These are phyloP conservation scores for Eupleurogrammus muticus DNA, from an alignment of 2,797 vertebrate genomes.

Conservation along the genomic window DNA sequence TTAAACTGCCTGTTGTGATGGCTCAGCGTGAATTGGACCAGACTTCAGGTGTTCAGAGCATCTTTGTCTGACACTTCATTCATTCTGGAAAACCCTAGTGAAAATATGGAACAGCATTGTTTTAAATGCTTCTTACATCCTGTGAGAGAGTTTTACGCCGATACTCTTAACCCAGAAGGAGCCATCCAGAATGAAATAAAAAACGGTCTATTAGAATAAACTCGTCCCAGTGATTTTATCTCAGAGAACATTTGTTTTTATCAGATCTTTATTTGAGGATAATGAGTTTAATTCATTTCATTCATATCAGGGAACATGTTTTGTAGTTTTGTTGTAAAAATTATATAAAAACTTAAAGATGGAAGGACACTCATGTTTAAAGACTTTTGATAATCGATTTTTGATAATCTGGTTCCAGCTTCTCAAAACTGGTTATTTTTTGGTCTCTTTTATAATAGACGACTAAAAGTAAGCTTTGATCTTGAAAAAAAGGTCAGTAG, in stretches of 20 bases:
- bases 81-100: not conserved
- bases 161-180: not conserved
- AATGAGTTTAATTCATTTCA: not conserved
- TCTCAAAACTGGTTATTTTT: no score
- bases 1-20: constrained; percentile 24
- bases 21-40: constrained; percentile 10
- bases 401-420: no score
- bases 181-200: not conserved
- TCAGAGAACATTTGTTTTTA: not conserved
- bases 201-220: not conserved
- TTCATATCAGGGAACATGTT: not conserved
- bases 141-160: not conserved
- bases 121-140: not conserved
- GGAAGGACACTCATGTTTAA: not conserved
- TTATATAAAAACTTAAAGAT: not conserved
- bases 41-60: constrained; percentile 11
- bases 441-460: no score
- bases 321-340: no score
- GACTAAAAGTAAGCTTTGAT: no score
- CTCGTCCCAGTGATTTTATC: not conserved
- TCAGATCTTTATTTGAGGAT: not conserved
- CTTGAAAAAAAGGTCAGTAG: no score
- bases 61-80: not conserved
- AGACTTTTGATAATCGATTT: no score
- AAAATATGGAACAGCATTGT: no score